phyloP scores from a whole-genome alignment of 2,888 invertebrate species.

The Eledone cirrhosa region DNA sequence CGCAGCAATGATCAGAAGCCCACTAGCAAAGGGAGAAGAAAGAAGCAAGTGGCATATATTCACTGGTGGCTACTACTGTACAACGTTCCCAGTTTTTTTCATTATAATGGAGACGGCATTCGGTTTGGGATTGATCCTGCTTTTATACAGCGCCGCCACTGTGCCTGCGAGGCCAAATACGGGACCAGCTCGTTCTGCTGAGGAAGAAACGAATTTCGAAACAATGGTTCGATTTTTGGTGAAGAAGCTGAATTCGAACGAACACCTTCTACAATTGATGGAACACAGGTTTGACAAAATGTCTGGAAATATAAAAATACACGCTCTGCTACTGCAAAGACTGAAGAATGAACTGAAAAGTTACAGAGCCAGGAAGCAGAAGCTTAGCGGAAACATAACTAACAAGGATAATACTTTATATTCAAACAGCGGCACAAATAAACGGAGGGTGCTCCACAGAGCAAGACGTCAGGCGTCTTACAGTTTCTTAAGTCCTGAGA shows the following conservation, averaged over 20 bases:
- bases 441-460: not conserved
- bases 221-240: constrained; percentile 15
- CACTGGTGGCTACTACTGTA: too few species aligned
- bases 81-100: too few species aligned
- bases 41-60: not conserved
- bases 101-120: constrained; percentile 5
- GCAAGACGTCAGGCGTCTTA: constrained; percentile 1
- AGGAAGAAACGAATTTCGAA: constrained; percentile 17
- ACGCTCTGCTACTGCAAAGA: not conserved
- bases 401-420: not conserved
- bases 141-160: not conserved
- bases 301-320: constrained; percentile 13
- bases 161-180: not conserved
- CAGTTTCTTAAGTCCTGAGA: constrained; percentile 17
- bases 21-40: not conserved
- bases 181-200: not conserved
- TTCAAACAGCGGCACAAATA: not conserved
- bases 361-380: constrained; percentile 8
- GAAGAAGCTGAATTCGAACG: constrained; percentile 15
- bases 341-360: not conserved
- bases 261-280: constrained; percentile 1
- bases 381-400: constrained; percentile 9
- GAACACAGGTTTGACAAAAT: constrained; percentile 13
- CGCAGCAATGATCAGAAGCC: not conserved
- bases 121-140: constrained; percentile 18